phyloP scores from a whole-genome alignment of 2,888 invertebrate genomes.

The Campopleginae sp. region DNA sequence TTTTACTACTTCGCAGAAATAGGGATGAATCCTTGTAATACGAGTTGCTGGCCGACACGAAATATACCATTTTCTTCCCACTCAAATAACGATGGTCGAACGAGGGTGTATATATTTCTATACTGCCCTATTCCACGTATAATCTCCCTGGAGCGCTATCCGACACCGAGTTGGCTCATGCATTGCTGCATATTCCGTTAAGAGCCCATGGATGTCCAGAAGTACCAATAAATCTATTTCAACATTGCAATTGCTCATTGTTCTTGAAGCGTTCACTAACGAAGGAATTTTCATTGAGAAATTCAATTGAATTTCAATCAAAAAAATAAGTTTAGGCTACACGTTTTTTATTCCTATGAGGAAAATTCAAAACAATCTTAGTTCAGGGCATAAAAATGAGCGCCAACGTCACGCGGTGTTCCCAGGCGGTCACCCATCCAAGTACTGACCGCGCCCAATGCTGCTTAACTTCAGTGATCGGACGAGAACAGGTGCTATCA shows the following conservation, averaged over 20 bases:
- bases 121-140: slow-evolving; percentile 56
- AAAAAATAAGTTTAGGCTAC: too few species aligned
- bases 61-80: slow-evolving; percentile 54
- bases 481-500: too few species aligned
- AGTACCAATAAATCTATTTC: neutral
- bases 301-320: too few species aligned
- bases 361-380: too few species aligned
- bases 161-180: slow-evolving; percentile 6
- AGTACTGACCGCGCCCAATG: too few species aligned
- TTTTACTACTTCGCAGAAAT: slow-evolving; percentile 53
- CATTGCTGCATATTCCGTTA: neutral
- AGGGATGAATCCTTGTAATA: slow-evolving; percentile 61
- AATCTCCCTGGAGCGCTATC: slow-evolving; percentile 13
- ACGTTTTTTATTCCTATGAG: too few species aligned
- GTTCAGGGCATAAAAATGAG: too few species aligned
- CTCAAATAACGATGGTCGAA: slow-evolving; percentile 40
- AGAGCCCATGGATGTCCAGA: neutral
- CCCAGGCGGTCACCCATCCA: too few species aligned
- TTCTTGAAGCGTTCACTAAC: neutral
- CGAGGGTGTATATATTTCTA: slow-evolving; percentile 25
- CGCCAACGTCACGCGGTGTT: too few species aligned
- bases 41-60: slow-evolving; percentile 59
- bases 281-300: neutral
- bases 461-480: too few species aligned
- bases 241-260: neutral